Conservation (phyloP, 2,113 vertebrate genomes). For the Rallus limicola region DNA sequence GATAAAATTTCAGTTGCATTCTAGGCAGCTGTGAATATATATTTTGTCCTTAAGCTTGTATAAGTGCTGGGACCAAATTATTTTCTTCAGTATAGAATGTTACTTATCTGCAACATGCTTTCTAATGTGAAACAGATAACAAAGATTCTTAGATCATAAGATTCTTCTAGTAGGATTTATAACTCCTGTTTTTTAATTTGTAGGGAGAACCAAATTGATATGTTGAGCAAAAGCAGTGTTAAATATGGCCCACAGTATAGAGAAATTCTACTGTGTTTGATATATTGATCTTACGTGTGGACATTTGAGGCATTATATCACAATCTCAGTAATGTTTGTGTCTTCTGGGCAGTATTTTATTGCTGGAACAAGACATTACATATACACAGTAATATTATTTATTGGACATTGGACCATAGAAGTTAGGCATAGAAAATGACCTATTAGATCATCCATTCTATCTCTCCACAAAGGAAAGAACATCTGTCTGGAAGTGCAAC, state of each 20-base stretch:
- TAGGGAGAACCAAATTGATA: neutral
- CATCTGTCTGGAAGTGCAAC: neutral
- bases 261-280: neutral
- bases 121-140: neutral
- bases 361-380: conserved; percentile 25
- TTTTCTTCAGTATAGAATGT: neutral
- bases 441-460: conserved; percentile 25
- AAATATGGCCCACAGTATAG: neutral
- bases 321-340: conserved; percentile 1
- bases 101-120: neutral
- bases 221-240: neutral
- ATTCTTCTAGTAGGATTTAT: neutral
- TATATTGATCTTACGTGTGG: neutral
- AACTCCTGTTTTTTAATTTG: neutral
- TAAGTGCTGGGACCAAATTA: neutral
- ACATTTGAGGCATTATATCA: conserved; percentile 11
- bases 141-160: neutral
- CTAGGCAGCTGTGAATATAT: neutral
- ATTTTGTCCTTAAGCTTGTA: neutral
- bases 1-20: neutral
- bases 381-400: conserved; percentile 6
- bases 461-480: neutral
- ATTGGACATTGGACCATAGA: neutral
- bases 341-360: conserved; percentile 20
- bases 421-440: conserved; percentile 6